Base-by-base conservation (phyloP, 2,113 vertebrate species). In the Pogonocichla stellata region DNA sequence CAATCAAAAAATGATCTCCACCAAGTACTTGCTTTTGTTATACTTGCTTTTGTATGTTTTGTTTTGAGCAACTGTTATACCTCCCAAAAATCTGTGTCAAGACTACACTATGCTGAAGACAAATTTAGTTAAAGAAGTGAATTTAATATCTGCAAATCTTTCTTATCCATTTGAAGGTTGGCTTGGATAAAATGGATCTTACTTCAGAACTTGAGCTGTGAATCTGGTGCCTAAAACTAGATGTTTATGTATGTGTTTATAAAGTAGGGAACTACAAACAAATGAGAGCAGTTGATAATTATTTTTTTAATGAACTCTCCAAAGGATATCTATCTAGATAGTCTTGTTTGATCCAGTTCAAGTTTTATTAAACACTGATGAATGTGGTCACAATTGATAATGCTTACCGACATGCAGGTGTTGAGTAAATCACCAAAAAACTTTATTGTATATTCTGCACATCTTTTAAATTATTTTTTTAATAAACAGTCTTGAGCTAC, bases 401-500 rank as follows among this genome's bases (percentile, higher is more conserved):
- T 10, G 11, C 2, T 70, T 57, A 51, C 12, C 3, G n/a, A 43
- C 22, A 34, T 43, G 3, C 54, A 60, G 5, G 2, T 22, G 1
- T n/a, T 67, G 6, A 2, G 4, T 26, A 79, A 64, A 13, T 2
- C 1, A 4, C 5, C 4, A 19, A 51, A 61, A 18, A 31, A 25
- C 7, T 62, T 7, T 56, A 31, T 57, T 18, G 6, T 31, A 9
- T 26, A 38, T 45, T 84, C 71, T 69, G 5, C 2, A 15, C 1
- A 20, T 0, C 1, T 83, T 75, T 40, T 3, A 50, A 29, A 33
- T 51, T 12, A 4, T 42, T 29, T 28, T 54, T 75, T 75, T 64
- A 6, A 19, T 53, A 58, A 50, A 71, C 1, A 9, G 1, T 6
- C 45, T 69, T 60, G 9, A 84, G 3, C 3, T 58, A 72, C 22